Base-by-base conservation (phyloP, 2,888 invertebrate genomes). In the Epinotia ramella region DNA sequence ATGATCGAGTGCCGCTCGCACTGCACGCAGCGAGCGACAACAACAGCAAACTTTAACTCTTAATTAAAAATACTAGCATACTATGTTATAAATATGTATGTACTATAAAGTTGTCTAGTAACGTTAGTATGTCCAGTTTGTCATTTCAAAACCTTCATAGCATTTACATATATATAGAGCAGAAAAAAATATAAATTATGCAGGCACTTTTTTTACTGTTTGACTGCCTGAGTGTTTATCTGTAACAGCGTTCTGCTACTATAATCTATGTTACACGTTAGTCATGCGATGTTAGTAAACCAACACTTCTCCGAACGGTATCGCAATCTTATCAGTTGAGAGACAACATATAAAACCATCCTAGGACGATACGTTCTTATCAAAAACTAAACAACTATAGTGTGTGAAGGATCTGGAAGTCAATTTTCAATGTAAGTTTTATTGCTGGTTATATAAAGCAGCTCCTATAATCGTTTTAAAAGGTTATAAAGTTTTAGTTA, bases 291-390 rank as follows among this genome's bases (percentile, higher is more conserved):
- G 7, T 64, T 44, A 16, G 33, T 68, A 59, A 44, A 59, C 59
- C 44, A 59, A 16, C 59, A 59, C 6, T 65, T 75, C 70, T 28
- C 2, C 12, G 70, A 70, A 60, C 13, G 69, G 65, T 74, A 70
- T n/a, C 59, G 13, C 33, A 65, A 65, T 59, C 70, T 75, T 75
- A 75, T 75, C 74, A 60, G 20, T 49, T 65, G 65, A n/a, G 24
- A 70, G 33, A 33, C 64, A 59, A 49, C 20, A n/a, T 75, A 75
- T 75, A 75, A 65, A 70, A 60, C 49, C 7, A 59, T 70, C n/a
- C 59, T 3, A 28, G 20, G 65, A 70, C 57, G 57, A 53, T 11
- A 46, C 5, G 16, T 28, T 57, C 6, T 65, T 74, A 75, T 70
- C 74, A 70, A 57, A 65, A 3, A 24, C 18, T 46, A 28, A 9